These are phyloP conservation scores for Telmatherina bonti DNA, from an alignment of 2,797 vertebrate species.

Conservation along the genomic window DNA sequence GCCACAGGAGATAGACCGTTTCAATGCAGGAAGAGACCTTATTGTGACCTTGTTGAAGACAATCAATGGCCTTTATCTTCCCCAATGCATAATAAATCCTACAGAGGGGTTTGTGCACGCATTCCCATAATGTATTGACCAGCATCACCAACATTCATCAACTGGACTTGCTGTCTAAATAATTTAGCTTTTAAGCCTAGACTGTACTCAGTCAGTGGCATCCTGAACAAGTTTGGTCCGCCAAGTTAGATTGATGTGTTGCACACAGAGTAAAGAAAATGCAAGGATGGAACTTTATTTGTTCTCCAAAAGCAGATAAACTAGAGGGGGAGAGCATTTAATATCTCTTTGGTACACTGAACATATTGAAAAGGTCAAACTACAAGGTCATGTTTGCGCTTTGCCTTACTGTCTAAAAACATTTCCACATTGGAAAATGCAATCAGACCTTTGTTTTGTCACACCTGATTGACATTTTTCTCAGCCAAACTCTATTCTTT, in stretches of 20 bases:
- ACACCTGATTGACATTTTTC: slow-evolving; percentile 55
- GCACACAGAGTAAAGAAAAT: slow-evolving; percentile 51
- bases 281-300: slow-evolving; percentile 60
- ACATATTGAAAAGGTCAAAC: slow-evolving; percentile 50
- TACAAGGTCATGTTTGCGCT: slow-evolving; percentile 51
- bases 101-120: slow-evolving; percentile 77
- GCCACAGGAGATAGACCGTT: slow-evolving; percentile 72
- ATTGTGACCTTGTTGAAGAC: slow-evolving; percentile 83
- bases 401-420: slow-evolving; percentile 43
- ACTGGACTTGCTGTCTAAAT: slow-evolving; percentile 84
- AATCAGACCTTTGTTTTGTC: slow-evolving; percentile 57
- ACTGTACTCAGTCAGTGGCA: slow-evolving; percentile 76
- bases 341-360: slow-evolving; percentile 22
- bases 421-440: slow-evolving; percentile 48
- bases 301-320: slow-evolving; percentile 34
- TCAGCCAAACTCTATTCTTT: slow-evolving; percentile 41
- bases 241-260: slow-evolving; percentile 70
- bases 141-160: slow-evolving; percentile 83
- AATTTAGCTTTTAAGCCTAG: slow-evolving; percentile 84
- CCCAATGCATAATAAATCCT: slow-evolving; percentile 84
- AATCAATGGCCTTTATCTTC: slow-evolving; percentile 87
- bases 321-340: slow-evolving; percentile 43
- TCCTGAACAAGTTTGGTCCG: slow-evolving; percentile 67
- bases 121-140: slow-evolving; percentile 84
- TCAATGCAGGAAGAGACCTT: slow-evolving; percentile 73